Conservation (phyloP, 37 sponge, comb jelly and placozoan species). For the Aplysina aerophoba region DNA sequence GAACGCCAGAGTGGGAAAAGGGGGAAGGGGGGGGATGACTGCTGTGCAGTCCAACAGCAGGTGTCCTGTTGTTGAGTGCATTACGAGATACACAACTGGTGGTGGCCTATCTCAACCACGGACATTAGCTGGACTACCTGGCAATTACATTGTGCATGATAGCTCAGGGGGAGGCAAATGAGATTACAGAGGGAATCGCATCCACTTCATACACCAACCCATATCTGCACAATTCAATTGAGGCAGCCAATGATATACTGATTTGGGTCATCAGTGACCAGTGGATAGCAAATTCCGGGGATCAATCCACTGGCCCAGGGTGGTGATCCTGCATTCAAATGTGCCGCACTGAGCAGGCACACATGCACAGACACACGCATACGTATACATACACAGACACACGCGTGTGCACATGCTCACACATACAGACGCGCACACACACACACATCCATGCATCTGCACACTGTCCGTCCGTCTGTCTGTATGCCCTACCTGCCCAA, state of each 20-base stretch:
- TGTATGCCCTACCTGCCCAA: conserved; percentile 74
- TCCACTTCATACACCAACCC: neutral
- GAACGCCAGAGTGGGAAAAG: neutral
- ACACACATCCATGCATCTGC: neutral
- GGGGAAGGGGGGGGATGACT: neutral
- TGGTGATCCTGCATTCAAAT: no score
- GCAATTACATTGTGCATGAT: no score
- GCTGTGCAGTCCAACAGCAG: neutral
- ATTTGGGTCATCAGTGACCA: neutral
- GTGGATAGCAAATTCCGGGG: no score
- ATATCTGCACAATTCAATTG: neutral
- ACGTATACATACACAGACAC: neutral
- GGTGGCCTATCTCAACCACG: no score
- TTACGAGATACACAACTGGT: no score
- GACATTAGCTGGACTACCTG: no score
- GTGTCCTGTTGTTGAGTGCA: no score
- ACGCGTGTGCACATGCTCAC: no score
- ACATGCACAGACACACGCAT: neutral
- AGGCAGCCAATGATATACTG: neutral
- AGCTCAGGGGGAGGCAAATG: no score
- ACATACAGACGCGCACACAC: neutral
- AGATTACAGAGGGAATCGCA: no score
- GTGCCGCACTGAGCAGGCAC: no score
- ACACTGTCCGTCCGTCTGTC: neutral
- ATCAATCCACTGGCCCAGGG: no score